phyloP scores from a whole-genome alignment of 2,113 vertebrate genomes.

The Numenius arquata region DNA sequence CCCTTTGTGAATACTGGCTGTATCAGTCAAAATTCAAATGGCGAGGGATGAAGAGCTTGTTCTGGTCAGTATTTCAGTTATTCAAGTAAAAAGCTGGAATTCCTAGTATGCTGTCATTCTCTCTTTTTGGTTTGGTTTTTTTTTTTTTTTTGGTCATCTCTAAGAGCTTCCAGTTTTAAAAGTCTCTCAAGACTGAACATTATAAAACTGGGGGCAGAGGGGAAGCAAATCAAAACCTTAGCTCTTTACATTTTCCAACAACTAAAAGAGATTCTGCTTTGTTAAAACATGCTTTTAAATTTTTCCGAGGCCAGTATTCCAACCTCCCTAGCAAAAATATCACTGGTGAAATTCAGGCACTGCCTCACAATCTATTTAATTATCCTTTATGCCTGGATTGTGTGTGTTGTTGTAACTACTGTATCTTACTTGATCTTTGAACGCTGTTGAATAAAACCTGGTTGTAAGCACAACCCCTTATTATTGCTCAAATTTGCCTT shows the following conservation, averaged over 20 bases:
- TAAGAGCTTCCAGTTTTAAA: neutral
- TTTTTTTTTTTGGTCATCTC: neutral
- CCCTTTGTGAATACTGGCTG: conserved; percentile 19
- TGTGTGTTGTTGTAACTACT: neutral
- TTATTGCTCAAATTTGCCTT: neutral
- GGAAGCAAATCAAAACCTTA: conserved; percentile 15
- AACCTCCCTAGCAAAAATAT: neutral
- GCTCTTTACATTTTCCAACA: neutral
- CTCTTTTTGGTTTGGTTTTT: neutral
- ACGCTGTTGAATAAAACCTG: neutral
- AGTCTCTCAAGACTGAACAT: neutral
- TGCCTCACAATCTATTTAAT: neutral
- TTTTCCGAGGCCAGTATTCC: neutral
- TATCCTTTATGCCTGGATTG: neutral
- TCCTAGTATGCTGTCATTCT: neutral
- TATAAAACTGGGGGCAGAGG: neutral
- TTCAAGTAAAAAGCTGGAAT: neutral
- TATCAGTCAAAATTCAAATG: conserved; percentile 7
- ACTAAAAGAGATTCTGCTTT: neutral
- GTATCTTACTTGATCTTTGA: neutral
- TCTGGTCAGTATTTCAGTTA: neutral
- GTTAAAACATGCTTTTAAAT: conserved; percentile 32
- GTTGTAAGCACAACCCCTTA: neutral
- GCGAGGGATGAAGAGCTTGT: neutral
- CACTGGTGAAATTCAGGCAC: neutral